Percentiles rank a stretch among this genome's conserved stretches.
Conservation (phyloP, 1,140 invertebrate genomes). For the Drosophila truncata region DNA sequence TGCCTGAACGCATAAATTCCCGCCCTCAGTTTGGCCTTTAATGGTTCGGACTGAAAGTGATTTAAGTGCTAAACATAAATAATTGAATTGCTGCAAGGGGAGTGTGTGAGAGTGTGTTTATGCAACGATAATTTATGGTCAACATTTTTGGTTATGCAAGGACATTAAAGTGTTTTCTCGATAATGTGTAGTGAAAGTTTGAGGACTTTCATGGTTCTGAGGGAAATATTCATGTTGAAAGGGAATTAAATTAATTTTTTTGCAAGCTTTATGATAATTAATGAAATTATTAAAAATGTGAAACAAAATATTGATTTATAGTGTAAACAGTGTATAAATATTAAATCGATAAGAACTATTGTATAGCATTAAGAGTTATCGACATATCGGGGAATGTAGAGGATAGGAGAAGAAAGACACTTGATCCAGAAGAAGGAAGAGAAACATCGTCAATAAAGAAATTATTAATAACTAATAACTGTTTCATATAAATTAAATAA, state of each 20-base stretch:
- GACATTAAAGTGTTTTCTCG: constrained; percentile 5
- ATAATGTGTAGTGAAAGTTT: neutral
- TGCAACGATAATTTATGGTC: constrained; percentile 19
- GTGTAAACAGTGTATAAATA: too few relatives aligned
- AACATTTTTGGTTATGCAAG: neutral
- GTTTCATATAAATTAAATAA: too few relatives aligned
- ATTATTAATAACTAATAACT: too few relatives aligned
- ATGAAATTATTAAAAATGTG: too few relatives aligned
- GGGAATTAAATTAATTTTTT: neutral
- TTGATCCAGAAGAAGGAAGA: too few relatives aligned
- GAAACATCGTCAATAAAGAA: too few relatives aligned
- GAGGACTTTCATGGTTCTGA: neutral
- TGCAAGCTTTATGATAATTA: neutral
- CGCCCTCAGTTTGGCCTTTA: neutral
- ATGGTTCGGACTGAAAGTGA: constrained; percentile 11
- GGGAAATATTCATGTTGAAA: neutral
- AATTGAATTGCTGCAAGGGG: constrained; percentile 25
- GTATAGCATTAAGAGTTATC: too few relatives aligned
- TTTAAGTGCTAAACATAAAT: constrained; percentile 46
- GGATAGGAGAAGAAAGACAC: too few relatives aligned
- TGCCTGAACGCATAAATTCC: constrained; percentile 31
- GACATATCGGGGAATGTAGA: too few relatives aligned
- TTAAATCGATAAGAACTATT: too few relatives aligned
- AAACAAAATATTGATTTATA: too few relatives aligned
- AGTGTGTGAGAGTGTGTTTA: neutral